Conservation (phyloP, 2,113 vertebrate species). For the Aythya baeri region DNA sequence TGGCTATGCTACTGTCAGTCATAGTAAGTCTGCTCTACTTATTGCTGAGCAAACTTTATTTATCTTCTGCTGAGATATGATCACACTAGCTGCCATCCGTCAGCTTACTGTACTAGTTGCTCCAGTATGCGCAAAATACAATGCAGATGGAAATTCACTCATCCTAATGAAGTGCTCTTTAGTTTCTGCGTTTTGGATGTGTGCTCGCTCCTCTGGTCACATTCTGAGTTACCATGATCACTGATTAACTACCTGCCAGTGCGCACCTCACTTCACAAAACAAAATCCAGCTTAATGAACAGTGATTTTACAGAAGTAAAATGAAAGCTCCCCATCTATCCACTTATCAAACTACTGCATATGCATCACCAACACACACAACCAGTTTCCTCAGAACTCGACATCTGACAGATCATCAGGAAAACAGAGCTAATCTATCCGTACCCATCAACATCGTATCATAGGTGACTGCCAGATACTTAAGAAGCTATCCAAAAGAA, state of each 20-base stretch:
- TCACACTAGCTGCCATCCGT: conserved; percentile 51
- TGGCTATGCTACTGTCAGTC: conserved; percentile 21
- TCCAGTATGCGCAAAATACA: conserved; percentile 52
- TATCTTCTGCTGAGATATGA: conserved; percentile 52
- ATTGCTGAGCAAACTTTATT: conserved; percentile 54
- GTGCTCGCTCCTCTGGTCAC: conserved; percentile 5
- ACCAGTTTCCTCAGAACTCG: conserved; percentile 58
- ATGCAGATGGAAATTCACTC: conserved; percentile 50
- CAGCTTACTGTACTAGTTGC: conserved; percentile 41
- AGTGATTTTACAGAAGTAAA: conserved; percentile 30
- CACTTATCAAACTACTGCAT: conserved; percentile 63
- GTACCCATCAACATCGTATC: conserved; percentile 49
- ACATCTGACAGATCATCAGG: conserved; percentile 67
- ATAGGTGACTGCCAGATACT: conserved; percentile 63
- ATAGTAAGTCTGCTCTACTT: conserved; percentile 23
- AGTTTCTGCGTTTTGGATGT: not conserved
- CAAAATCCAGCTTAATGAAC: conserved; percentile 57
- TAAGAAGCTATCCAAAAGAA: conserved; percentile 63
- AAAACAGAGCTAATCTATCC: conserved; percentile 67
- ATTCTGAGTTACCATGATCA: not conserved
- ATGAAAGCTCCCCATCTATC: conserved; percentile 35
- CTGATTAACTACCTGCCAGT: conserved; percentile 53
- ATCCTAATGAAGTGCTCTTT: conserved; percentile 59
- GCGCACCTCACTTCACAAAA: conserved; percentile 26
- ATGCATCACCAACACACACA: conserved; percentile 56